Evolutionary conservation across 2,888 invertebrate genomes (phyloP).

Genomic region (Thera obeliscata): DNA sequence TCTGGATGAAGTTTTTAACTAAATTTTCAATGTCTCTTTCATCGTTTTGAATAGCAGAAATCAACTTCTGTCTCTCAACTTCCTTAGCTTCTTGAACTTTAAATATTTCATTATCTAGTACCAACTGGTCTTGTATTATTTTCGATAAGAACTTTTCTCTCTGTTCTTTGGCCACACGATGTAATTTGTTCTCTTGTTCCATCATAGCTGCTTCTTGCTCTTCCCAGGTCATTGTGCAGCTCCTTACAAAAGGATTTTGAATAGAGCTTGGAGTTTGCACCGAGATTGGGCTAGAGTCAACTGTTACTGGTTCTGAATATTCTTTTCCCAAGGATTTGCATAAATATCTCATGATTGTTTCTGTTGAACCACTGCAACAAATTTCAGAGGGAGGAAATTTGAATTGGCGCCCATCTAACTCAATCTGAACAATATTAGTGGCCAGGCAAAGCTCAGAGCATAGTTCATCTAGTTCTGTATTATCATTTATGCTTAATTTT

Average conservation of each 20-base stretch:
- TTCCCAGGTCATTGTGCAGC: slow-evolving; percentile 78
- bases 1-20: slow-evolving; percentile 86
- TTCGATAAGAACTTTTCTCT: slow-evolving; percentile 83
- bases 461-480: slow-evolving; percentile 84
- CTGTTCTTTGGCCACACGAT: slow-evolving; percentile 85
- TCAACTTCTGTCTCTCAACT: slow-evolving; percentile 83
- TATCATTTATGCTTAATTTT: slow-evolving; percentile 85
- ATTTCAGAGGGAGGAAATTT: slow-evolving; percentile 87
- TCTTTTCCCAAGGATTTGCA: slow-evolving; percentile 75
- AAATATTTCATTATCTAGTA: slow-evolving; percentile 87
- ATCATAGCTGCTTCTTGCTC: slow-evolving; percentile 86
- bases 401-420: slow-evolving; percentile 86
- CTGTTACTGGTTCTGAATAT: slow-evolving; percentile 72
- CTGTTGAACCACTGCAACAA: slow-evolving; percentile 81
- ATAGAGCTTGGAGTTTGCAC: slow-evolving; percentile 62
- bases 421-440: slow-evolving; percentile 85
- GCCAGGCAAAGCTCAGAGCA: slow-evolving; percentile 88
- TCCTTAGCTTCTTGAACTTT: slow-evolving; percentile 88
- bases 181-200: slow-evolving; percentile 87
- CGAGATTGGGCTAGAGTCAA: slow-evolving; percentile 57
- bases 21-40: slow-evolving; percentile 86
- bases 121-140: slow-evolving; percentile 86
- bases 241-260: slow-evolving; percentile 66
- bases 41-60: slow-evolving; percentile 86
- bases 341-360: slow-evolving; percentile 87